Conservation (phyloP, 1,140 invertebrate species). For the Harlomillsia oculata region DNA sequence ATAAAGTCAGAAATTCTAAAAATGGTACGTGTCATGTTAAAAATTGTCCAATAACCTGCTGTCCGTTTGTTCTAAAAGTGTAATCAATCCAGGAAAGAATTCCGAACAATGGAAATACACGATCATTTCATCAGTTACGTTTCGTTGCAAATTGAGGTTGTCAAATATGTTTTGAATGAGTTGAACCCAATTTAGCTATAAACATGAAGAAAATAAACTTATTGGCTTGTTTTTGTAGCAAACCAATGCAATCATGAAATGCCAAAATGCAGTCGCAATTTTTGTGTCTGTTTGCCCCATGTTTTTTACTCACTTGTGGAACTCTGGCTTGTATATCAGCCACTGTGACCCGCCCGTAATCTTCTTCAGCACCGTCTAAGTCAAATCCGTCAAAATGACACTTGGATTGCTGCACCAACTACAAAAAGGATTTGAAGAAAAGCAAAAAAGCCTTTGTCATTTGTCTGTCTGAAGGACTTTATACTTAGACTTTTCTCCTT, state of each 20-base stretch:
- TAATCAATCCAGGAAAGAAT: conserved; percentile 43
- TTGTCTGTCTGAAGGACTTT: background rate
- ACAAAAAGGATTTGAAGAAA: background rate
- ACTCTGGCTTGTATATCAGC: conserved; percentile 41
- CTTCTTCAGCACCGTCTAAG: conserved; percentile 39
- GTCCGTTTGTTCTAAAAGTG: conserved; percentile 40
- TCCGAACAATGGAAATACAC: conserved; percentile 46
- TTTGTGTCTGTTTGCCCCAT: too few relatives aligned
- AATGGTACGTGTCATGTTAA: too few relatives aligned
- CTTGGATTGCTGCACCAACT: conserved; percentile 36
- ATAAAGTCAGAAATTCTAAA: too few relatives aligned
- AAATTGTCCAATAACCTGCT: conserved; percentile 37
- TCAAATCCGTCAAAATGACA: conserved; percentile 39
- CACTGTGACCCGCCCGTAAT: conserved; percentile 45
- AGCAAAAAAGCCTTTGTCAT: background rate
- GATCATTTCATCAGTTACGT: conserved; percentile 38
- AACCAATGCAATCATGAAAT: too few relatives aligned
- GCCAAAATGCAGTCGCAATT: too few relatives aligned
- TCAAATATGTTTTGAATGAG: conserved; percentile 41
- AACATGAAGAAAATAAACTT: too few relatives aligned
- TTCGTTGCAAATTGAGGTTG: conserved; percentile 34
- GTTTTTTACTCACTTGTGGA: conserved; percentile 39
- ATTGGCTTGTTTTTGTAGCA: too few relatives aligned
- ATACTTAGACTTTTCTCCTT: too few relatives aligned
- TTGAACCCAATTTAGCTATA: conserved; percentile 43